A percentile compares a stretch with the other conserved stretches of the same genome.
These are phyloP conservation scores for Psix sp. DNA, from an alignment of 1,140 invertebrate species.

Conservation along the genomic window DNA sequence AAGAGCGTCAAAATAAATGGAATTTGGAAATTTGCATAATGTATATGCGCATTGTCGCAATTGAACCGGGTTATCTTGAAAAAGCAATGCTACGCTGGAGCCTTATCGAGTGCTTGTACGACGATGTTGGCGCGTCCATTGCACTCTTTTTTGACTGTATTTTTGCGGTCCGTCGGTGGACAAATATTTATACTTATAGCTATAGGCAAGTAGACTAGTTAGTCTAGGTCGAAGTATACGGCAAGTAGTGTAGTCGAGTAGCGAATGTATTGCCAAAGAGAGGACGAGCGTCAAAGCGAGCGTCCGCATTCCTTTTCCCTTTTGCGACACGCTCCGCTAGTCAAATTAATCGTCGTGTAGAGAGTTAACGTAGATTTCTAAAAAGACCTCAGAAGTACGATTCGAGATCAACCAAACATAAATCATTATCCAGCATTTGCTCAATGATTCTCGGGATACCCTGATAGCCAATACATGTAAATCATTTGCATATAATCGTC, in stretches of 20 bases:
- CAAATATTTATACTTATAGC: conserved; percentile 20
- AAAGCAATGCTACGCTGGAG: conserved; percentile 60
- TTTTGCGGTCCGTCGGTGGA: not conserved
- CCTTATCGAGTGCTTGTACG: conserved; percentile 49
- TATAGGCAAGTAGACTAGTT: conserved; percentile 3
- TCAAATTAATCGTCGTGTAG: conserved; percentile 22
- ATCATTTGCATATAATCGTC: too few species aligned
- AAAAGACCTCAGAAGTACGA: too few species aligned
- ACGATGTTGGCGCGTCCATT: not conserved
- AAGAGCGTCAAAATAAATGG: too few species aligned
- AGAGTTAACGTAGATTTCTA: too few species aligned
- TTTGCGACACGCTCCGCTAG: conserved; percentile 11
- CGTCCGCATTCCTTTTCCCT: conserved; percentile 7
- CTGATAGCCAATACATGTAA: too few species aligned
- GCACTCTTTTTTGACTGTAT: not conserved
- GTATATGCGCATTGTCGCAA: too few species aligned
- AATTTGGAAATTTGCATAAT: too few species aligned
- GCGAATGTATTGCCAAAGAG: conserved; percentile 9
- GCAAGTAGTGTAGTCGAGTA: conserved; percentile 28
- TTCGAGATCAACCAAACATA: too few species aligned
- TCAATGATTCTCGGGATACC: conserved; percentile 44
- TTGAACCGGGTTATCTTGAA: too few species aligned
- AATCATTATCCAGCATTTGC: conserved; percentile 28
- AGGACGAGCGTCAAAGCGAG: conserved; percentile 8
- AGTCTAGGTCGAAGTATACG: conserved; percentile 19